These are phyloP conservation scores for Anolis apletophallus DNA, from an alignment of 2,797 vertebrate species.

Conservation along the genomic window DNA sequence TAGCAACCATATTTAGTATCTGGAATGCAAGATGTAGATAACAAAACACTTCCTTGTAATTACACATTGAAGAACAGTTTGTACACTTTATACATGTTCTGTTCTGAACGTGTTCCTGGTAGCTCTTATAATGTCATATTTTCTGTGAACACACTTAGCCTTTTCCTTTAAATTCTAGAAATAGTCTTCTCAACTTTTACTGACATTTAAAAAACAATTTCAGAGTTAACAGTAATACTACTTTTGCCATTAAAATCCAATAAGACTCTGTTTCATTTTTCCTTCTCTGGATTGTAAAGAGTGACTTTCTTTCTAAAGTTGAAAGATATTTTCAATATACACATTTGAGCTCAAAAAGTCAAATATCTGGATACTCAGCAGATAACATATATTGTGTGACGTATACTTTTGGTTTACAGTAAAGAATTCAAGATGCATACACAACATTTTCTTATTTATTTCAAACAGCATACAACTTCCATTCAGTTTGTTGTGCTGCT, in stretches of 20 bases:
- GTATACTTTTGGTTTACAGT: slow-evolving; percentile 16
- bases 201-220: neutral
- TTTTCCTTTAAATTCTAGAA: neutral
- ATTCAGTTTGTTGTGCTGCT: neutral
- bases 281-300: neutral
- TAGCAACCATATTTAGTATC: neutral
- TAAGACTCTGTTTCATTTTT: no score
- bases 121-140: neutral
- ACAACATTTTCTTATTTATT: neutral
- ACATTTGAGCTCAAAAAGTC: neutral
- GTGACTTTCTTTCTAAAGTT: neutral
- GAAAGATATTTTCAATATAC: neutral
- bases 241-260: neutral
- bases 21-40: neutral
- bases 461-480: neutral
- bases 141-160: neutral
- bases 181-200: neutral
- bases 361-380: slow-evolving; percentile 39
- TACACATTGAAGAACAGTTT: slow-evolving; percentile 19
- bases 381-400: slow-evolving; percentile 41
- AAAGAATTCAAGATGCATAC: neutral
- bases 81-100: slow-evolving; percentile 2
- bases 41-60: slow-evolving; percentile 17
- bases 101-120: neutral
- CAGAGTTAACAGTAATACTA: neutral